These are phyloP conservation scores for Ecliptopera silaceata DNA, from an alignment of 2,888 invertebrate genomes.

Conservation along the genomic window DNA sequence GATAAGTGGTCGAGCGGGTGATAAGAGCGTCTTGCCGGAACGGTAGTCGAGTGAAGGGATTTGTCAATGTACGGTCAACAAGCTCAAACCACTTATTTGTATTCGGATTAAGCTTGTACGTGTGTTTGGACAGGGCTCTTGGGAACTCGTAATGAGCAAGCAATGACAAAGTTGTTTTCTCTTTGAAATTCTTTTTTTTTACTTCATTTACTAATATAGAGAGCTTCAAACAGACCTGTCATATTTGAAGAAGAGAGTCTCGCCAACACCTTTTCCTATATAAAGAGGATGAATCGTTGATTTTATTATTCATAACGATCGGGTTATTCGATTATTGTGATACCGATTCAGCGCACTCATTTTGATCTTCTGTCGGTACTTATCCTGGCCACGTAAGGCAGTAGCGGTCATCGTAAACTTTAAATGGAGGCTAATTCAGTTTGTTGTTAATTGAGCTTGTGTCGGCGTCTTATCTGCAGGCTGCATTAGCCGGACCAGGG, in stretches of 20 bases:
- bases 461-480: conserved; percentile 67
- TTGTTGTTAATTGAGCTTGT: conserved; percentile 80
- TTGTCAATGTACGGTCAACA: conserved; percentile 78
- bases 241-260: background rate
- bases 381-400: conserved; percentile 70
- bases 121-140: conserved; percentile 29
- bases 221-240: background rate
- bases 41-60: conserved; percentile 75
- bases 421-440: conserved; percentile 81
- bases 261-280: too few species aligned
- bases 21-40: conserved; percentile 62
- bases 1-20: conserved; percentile 67
- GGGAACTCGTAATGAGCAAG: conserved; percentile 13
- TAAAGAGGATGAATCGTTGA: too few species aligned
- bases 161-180: conserved; percentile 1
- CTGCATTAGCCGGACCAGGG: conserved; percentile 66
- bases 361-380: conserved; percentile 54
- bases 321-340: background rate
- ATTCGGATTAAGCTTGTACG: conserved; percentile 29
- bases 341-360: background rate
- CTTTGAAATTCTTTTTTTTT: background rate
- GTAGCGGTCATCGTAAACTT: conserved; percentile 80
- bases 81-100: conserved; percentile 31
- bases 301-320: too few species aligned
- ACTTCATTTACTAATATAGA: too few species aligned